phyloP scores from a whole-genome alignment of 2,888 invertebrate genomes.

The Holacanthella duospinosa region DNA sequence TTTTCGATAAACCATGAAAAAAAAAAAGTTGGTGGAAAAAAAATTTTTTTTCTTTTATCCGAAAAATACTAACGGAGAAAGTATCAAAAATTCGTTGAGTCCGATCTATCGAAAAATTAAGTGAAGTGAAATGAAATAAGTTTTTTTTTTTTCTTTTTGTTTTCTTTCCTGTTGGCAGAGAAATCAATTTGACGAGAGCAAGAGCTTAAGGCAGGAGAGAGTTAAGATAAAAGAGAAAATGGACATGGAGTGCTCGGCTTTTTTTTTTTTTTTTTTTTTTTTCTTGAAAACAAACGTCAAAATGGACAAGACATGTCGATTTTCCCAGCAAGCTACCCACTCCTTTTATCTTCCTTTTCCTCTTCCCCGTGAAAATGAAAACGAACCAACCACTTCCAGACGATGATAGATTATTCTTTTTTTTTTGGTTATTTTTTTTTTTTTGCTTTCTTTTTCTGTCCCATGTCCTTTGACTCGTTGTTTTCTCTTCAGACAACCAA shows the following conservation, averaged over 20 bases:
- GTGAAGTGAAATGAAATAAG: too few relatives aligned
- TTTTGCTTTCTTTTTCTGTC: background rate
- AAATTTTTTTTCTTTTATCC: background rate
- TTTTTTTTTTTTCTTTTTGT: background rate
- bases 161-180: too few relatives aligned
- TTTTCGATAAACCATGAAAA: too few relatives aligned
- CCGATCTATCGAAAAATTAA: too few relatives aligned
- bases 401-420: slow-evolving; percentile 36
- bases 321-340: slow-evolving; percentile 25
- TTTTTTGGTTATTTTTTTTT: background rate
- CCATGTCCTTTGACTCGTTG: too few relatives aligned
- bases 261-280: background rate
- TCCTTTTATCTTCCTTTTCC: slow-evolving; percentile 3
- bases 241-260: background rate
- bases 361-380: slow-evolving; percentile 9
- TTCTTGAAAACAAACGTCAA: slow-evolving; percentile 13
- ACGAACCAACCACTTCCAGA: slow-evolving; percentile 18
- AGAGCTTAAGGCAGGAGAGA: background rate
- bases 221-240: slow-evolving; percentile 4
- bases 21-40: too few relatives aligned
- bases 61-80: too few relatives aligned
- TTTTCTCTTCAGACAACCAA: background rate
- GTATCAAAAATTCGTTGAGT: too few relatives aligned
- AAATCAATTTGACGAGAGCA: background rate
- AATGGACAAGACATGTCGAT: slow-evolving; percentile 36